Evolutionary conservation across 2,888 invertebrate genomes (phyloP), one percentile per base, ranked within the genome.

Genomic region (Acleris cristana): DNA sequence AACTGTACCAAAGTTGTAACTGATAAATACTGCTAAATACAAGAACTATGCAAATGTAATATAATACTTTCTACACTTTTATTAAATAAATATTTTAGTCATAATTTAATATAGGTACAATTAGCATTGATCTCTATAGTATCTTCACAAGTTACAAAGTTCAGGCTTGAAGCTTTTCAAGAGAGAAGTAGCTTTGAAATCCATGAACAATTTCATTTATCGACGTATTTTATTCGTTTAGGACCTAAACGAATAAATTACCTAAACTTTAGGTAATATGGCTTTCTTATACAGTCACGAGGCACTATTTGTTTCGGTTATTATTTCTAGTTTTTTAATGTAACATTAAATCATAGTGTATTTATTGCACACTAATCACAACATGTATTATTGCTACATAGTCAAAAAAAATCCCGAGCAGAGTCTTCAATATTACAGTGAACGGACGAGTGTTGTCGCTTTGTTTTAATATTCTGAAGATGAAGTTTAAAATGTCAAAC

Each of bases 211-310:
- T 3, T 4, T 40, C 14, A 40, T 14, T 40, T 40, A 60, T 40
- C 49, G n/a, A 23, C 19, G 19, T 52, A 45, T 52, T 40, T 48
- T 51, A 60, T 61, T 65, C 55, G 60, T 60, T 65, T n/a, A 5
- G 6, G 26, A 26, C 26, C 26, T 7, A 8, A 26, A 26, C 7
- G 26, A 26, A 26, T 26, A 3, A 26, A 26, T 26, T 26, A 26
- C 26, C 26, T 26, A 2, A 26, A 26, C 26, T 7, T 26, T 8
- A 34, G 10, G 10, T 34, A 45, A n/a, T 45, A 65, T 61, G 51
- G 60, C 60, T 61, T 51, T 65, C 44, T 45, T 55, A 60, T 65
- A 60, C 26, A 51, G 49, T 65, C 55, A 65, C 55, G 65, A 65
- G 60, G 60, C 65, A 65, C 60, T 30, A 51, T 34, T 23, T 56